These are phyloP conservation scores for Nezara viridula DNA, from an alignment of 2,888 invertebrate genomes.

Conservation along the genomic window DNA sequence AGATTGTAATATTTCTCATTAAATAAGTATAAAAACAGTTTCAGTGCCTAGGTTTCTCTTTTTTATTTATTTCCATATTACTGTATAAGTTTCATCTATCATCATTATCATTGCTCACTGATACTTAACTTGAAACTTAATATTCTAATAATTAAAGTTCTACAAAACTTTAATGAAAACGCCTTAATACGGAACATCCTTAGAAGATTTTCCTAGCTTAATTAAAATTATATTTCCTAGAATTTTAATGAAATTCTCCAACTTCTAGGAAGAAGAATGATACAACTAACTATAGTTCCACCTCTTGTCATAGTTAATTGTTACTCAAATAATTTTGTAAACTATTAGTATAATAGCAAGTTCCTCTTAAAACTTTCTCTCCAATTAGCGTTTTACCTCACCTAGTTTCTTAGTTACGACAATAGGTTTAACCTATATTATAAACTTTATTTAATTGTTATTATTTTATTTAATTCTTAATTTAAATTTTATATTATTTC, in stretches of 20 bases:
- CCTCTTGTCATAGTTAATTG: neutral
- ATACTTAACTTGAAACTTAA: too few relatives aligned
- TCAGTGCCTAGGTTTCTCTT: too few relatives aligned
- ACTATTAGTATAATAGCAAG: neutral
- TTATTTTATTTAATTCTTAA: too few relatives aligned
- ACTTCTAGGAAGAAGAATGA: neutral
- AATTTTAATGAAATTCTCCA: neutral
- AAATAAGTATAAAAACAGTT: too few relatives aligned
- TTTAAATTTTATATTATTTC: too few relatives aligned
- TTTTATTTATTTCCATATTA: too few relatives aligned
- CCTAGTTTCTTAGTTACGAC: neutral
- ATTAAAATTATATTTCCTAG: neutral
- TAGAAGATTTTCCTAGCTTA: neutral
- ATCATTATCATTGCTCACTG: too few relatives aligned
- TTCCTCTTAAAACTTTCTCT: neutral
- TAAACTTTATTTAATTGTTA: too few relatives aligned
- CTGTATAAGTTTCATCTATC: too few relatives aligned
- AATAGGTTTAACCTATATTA: neutral
- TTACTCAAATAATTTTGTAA: neutral
- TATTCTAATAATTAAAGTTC: too few relatives aligned
- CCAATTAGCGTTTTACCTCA: neutral
- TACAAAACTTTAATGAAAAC: neutral
- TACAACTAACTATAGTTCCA: neutral
- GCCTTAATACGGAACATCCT: neutral
- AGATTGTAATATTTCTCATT: too few relatives aligned